These are phyloP conservation scores for Lutraria rhynchaena DNA, from an alignment of 1,140 invertebrate genomes.

Conservation along the genomic window DNA sequence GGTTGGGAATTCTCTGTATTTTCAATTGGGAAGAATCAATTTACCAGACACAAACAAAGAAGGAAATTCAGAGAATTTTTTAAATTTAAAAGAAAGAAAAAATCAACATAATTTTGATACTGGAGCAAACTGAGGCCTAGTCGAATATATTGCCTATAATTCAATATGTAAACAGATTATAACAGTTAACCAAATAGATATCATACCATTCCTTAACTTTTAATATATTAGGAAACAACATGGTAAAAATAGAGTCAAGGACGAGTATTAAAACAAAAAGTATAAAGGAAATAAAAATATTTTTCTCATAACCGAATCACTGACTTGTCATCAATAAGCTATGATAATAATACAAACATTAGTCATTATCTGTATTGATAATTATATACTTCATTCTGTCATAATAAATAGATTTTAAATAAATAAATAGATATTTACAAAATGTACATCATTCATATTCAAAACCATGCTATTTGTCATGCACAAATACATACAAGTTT, in stretches of 20 bases:
- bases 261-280: not conserved
- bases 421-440: slow-evolving; percentile 53
- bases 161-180: no score
- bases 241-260: not conserved
- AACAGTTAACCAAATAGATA: no score
- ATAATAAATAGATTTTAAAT: slow-evolving; percentile 41
- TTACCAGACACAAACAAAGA: no score
- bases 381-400: not conserved
- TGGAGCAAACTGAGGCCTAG: no score
- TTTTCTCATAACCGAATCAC: not conserved
- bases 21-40: no score
- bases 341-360: not conserved
- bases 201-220: no score
- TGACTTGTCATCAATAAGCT: not conserved
- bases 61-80: no score
- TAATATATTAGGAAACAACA: no score
- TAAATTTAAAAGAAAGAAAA: no score
- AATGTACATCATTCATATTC: slow-evolving; percentile 17
- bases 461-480: not conserved
- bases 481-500: slow-evolving; percentile 42
- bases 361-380: not conserved
- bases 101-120: no score
- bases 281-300: not conserved
- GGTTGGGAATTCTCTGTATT: no score
- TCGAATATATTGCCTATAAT: no score